Evolutionary conservation across 2,113 vertebrate genomes (phyloP), one percentile per base, ranked within the genome.

Genomic region (Apodemus sylvaticus): DNA sequence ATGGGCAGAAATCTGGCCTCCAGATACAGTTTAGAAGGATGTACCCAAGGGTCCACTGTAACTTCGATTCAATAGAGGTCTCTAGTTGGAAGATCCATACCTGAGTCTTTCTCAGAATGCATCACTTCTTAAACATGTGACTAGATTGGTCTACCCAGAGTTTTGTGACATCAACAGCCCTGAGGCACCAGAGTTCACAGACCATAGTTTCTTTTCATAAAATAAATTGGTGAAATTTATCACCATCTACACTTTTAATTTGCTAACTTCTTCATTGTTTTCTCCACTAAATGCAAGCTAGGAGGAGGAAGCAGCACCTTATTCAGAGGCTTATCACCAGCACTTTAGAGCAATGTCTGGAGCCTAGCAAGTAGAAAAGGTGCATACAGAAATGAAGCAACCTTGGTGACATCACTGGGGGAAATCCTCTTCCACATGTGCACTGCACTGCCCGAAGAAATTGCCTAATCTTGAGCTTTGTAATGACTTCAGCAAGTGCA

Each of bases 401-500:
- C 53, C 86, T 93, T 62, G 96, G 11, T 95, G 90, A 96, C 86
- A 70, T 96, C 95, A 97, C 48, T 74, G 11, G 74, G 55, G 68
- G 58, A 94, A 96, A 89, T 93, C 82, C n/a, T 96, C 93, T 94
- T 93, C 89, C 91, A 86, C 29, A 83, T 36, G 66, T 71, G 86
- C 55, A 48, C 26, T 83, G 79, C 86, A 58, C 58, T 58, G 58
- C 17, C 93, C 26, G 89, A 91, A 97, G 92, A 96, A 94, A 83
- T 58, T 95, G 86, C 70, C 87, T 92, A 96, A 96, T 94, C 90
- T 74, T 82, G 81, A 96, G 94, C 39, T 96, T 91, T 96, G 90
- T 94, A 92, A 97, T 96, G 92, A 97, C 94, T 97, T 97, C 92
- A 98, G 87, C 94, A 96, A 96, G 60, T 95, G 55, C 94, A 95